Percentiles rank a stretch among this genome's conserved stretches.
Conservation (phyloP, 2,888 invertebrate species). For the Noctua janthe region DNA sequence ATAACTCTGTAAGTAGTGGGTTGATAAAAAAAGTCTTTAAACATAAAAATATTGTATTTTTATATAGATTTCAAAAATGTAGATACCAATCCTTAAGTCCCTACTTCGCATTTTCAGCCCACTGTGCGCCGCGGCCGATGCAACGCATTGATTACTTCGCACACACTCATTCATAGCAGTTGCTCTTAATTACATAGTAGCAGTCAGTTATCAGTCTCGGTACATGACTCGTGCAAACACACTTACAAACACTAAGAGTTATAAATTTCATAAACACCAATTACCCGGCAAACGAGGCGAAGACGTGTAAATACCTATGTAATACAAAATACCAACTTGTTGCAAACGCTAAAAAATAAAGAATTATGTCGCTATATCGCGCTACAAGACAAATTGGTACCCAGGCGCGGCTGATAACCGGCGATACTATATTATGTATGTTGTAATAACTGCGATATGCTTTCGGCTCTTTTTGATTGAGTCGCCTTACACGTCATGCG, state of each 20-base stretch:
- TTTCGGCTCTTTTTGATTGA: neutral
- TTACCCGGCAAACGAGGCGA: conserved; percentile 6
- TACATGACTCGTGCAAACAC: conserved; percentile 41
- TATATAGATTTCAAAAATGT: too few species aligned
- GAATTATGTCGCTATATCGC: conserved; percentile 21
- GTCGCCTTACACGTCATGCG: neutral
- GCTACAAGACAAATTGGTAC: conserved; percentile 5
- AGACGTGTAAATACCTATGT: conserved; percentile 2
- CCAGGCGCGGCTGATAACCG: conserved; percentile 44
- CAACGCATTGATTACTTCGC: conserved; percentile 25
- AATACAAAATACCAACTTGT: neutral
- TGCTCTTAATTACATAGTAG: conserved; percentile 42
- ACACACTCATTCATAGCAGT: conserved; percentile 26
- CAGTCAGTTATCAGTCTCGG: conserved; percentile 47
- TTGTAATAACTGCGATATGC: conserved; percentile 13
- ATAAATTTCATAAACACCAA: conserved; percentile 36
- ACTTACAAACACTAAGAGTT: conserved; percentile 13
- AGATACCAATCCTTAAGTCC: too few species aligned
- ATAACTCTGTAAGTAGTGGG: too few species aligned
- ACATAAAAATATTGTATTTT: too few species aligned
- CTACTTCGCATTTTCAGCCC: too few species aligned
- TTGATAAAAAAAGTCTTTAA: too few species aligned
- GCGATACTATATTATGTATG: neutral
- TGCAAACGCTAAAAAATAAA: conserved; percentile 9
- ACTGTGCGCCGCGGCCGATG: neutral